Evolutionary conservation across 1,140 invertebrate genomes (phyloP), one percentile per base, ranked within the genome.

Genomic region (Pseudomyrmex concolor): DNA sequence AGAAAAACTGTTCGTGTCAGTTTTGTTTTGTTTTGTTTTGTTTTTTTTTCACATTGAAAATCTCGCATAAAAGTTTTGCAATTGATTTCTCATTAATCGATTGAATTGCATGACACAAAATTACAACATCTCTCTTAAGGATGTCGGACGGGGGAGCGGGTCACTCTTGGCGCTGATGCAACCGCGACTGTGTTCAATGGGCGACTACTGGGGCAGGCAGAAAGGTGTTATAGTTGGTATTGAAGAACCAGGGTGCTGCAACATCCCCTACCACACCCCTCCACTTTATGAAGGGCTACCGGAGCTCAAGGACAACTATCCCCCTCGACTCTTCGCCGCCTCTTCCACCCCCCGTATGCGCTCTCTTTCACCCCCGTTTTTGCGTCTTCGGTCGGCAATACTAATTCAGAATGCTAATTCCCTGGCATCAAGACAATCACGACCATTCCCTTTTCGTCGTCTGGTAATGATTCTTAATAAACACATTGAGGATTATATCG

Each of bases 181-280:
- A 68, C 84, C 76, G 17, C 87, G 77, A 63, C 88, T 80, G 85
- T 89, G 87, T 60, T 89, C 88, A 88, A 89, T 89, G 87, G 85
- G 74, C 87, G 86, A 89, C 88, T 89, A 80, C 54, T 59, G 76
- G 45, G 76, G 43, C 22, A 71, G 45, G 66, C 60, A 71, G 73
- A 82, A 34, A 86, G 71, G 88, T 67, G 87, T 84, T 72, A 68
- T 89, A 80, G 83, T 83, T 73, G 84, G 68, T 62, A 55, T 71
- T 10, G 84, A 84, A 72, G 78, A 84, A 81, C 68, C 80, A 80
- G 57, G 64, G 55, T 71, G 70, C 84, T 89, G 87, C 87, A 89
- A 88, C 88, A 84, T 89, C 84, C 76, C 88, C 88, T 86, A 81
- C 80, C 84, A 82, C 45, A 63, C 63, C 43, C 22, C 83, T 62